phyloP scores from a whole-genome alignment of 1,140 invertebrate genomes.

The Theocolax elegans region DNA sequence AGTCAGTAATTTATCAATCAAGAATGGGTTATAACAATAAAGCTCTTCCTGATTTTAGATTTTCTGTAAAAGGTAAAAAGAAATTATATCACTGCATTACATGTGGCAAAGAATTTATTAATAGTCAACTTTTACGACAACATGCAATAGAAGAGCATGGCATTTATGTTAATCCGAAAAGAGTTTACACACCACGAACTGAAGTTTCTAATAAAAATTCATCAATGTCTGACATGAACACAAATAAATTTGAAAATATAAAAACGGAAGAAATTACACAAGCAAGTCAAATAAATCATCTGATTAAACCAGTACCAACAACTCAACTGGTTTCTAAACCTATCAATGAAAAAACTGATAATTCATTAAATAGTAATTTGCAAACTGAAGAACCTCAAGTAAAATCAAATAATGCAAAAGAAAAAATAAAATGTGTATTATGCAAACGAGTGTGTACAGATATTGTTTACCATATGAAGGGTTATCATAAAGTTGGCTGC shows the following conservation, averaged over 20 bases:
- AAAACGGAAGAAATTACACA: background rate
- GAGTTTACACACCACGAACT: conserved; percentile 17
- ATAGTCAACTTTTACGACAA: conserved; percentile 46
- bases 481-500: conserved; percentile 60
- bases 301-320: too few species aligned
- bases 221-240: background rate
- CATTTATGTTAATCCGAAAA: conserved; percentile 37
- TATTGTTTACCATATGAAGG: conserved; percentile 55
- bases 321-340: background rate
- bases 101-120: conserved; percentile 55
- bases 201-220: background rate
- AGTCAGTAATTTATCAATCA: conserved; percentile 42
- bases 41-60: conserved; percentile 52
- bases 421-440: conserved; percentile 51
- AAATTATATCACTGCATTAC: conserved; percentile 53
- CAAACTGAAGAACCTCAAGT: conserved; percentile 13
- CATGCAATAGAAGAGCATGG: conserved; percentile 56
- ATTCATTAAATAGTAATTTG: conserved; percentile 1
- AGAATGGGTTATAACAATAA: conserved; percentile 45
- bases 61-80: conserved; percentile 51
- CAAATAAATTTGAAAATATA: conserved; percentile 15
- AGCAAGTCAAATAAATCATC: too few species aligned
- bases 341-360: background rate
- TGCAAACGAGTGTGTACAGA: conserved; percentile 53
- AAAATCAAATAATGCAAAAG: background rate